Conservation (phyloP, 2,888 invertebrate genomes). For the Dasysyrphus albostriatus region DNA sequence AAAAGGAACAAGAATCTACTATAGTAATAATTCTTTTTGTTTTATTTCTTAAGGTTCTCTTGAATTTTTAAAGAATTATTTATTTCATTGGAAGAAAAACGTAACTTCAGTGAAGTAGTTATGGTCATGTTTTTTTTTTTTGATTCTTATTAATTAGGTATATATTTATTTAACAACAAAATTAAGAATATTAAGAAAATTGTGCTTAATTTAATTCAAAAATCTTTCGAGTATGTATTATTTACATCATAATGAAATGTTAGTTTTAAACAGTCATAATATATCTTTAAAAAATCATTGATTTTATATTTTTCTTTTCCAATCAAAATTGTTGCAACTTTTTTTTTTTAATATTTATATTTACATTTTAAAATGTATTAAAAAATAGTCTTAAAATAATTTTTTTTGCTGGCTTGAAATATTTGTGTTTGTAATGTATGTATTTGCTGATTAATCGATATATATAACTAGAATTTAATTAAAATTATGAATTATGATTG, state of each 20-base stretch:
- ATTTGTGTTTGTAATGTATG: not conserved
- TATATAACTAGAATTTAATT: not conserved
- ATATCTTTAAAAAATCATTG: not conserved
- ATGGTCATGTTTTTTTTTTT: not conserved
- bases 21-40: slow-evolving; percentile 14
- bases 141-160: not conserved
- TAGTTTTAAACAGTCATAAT: not conserved
- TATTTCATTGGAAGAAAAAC: slow-evolving; percentile 24
- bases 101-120: slow-evolving; percentile 18
- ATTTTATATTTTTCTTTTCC: not conserved
- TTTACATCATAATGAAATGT: not conserved
- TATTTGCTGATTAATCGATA: not conserved
- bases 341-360: not conserved
- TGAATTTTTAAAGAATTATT: slow-evolving; percentile 34
- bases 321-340: not conserved
- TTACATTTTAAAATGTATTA: not conserved
- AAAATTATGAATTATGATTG: not conserved
- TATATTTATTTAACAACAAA: not conserved
- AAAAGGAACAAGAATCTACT: slow-evolving; percentile 4
- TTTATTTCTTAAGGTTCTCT: slow-evolving; percentile 45
- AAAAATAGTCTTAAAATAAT: not conserved
- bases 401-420: slow-evolving; percentile 7
- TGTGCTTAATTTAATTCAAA: not conserved
- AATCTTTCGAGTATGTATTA: not conserved
- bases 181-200: not conserved